Conservation (phyloP, 37 sponge, comb jelly and placozoan species). For the Cliona cf. orientalis region DNA sequence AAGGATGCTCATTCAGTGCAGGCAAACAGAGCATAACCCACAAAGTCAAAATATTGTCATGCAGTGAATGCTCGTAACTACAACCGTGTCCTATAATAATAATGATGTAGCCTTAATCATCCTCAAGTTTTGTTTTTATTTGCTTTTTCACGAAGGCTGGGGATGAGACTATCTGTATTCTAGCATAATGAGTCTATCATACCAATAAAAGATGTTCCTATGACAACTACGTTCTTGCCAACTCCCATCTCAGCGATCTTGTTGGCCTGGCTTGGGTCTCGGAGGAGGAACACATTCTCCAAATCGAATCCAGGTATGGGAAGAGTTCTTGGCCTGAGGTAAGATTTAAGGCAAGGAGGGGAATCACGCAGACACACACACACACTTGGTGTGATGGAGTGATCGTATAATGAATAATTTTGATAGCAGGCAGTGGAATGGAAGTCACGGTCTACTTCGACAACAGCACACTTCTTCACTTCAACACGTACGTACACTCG, state of each 20-base stretch:
- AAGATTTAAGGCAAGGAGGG: not conserved
- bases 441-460: no score
- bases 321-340: constrained; percentile 57
- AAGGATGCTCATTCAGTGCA: no score
- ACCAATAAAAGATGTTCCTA: constrained; percentile 96
- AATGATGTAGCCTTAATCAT: no score
- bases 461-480: no score
- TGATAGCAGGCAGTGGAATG: no score
- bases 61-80: constrained; percentile 1
- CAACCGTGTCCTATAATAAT: no score
- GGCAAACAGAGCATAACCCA: no score
- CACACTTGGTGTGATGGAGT: no score
- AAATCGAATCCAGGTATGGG: constrained; percentile 78
- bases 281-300: constrained; percentile 70
- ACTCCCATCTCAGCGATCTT: constrained; percentile 49
- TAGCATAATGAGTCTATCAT: not conserved
- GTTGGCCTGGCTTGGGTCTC: constrained; percentile 80
- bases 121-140: no score
- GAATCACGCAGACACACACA: not conserved
- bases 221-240: constrained; percentile 86
- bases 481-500: no score
- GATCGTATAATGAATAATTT: no score
- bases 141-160: no score
- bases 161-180: not conserved
- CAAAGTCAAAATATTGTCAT: not conserved